These are phyloP conservation scores for Vannuccia rotundouncinata DNA, from an alignment of 2,888 invertebrate genomes.

Conservation along the genomic window DNA sequence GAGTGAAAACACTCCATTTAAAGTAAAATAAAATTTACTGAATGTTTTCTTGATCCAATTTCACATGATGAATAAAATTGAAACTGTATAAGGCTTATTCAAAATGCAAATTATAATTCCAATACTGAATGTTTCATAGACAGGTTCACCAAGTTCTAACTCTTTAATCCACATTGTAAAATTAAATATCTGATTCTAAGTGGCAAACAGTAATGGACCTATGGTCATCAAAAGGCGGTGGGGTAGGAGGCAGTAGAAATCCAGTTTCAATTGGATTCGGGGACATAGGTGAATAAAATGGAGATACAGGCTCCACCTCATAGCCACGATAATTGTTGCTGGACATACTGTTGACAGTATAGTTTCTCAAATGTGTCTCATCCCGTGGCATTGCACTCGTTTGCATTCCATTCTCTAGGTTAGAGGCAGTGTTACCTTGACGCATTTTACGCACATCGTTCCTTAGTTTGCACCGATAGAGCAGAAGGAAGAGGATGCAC, in stretches of 20 bases:
- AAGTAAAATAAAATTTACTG: no score
- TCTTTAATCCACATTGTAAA: background rate
- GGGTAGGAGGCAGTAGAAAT: background rate
- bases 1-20: background rate
- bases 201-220: background rate
- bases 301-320: background rate
- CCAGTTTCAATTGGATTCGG: background rate
- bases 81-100: no score
- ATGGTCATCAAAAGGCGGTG: background rate
- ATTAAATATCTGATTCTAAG: background rate
- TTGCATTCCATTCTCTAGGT: background rate
- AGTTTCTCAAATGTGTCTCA: background rate
- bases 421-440: background rate
- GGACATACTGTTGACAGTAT: background rate
- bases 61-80: no score
- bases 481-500: background rate
- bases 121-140: no score
- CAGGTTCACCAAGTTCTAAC: no score
- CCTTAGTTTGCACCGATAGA: background rate
- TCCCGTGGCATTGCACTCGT: background rate
- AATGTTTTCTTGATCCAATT: no score
- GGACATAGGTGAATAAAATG: background rate
- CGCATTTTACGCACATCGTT: background rate
- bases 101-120: no score
- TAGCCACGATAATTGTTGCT: background rate